Evolutionary conservation across 2,113 vertebrate genomes (phyloP), one percentile per base, ranked within the genome.

Genomic region (Camelus dromedarius): DNA sequence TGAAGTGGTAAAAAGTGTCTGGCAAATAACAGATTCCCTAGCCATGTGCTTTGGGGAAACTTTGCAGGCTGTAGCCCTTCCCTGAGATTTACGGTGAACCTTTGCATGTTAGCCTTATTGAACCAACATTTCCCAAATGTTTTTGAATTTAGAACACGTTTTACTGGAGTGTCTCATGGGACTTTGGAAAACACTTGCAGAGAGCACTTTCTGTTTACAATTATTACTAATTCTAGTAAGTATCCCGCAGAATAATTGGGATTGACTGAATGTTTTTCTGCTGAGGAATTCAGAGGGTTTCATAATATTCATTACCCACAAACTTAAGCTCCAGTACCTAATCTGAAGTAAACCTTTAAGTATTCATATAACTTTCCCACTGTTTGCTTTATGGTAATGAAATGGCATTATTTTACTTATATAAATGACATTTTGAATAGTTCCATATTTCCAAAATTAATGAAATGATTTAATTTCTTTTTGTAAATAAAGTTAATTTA

Each of bases 261-360:
- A 89, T 66, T 89, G 56, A 93, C 32, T 86, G 50, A 91, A 52
- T 82, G 24, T 67, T 93, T 86, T 89, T 90, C 32, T 87, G n/a
- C 42, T 96, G 50, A 89, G 79, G 50, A 93, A 81, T 35, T 96
- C 32, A n/a, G 10, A 30, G 10, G 73, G 54, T 96, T 96, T 96
- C 19, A 9, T 91, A 66, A 9, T 76, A 89, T 86, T 93, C 67
- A 38, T 91, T 91, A 54, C 67, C 30, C 30, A 46, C 32, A 94
- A 91, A 64, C n/a, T 91, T 87, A 83, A 95, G 64, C 42, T 89
- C 62, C 67, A 91, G 87, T 95, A 96, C 93, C 72, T 82, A 97
- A 92, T 96, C 94, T 84, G 72, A 97, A 94, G 26, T 66, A 98
- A 93, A 93, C 73, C 32, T 91, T 97, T 93, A 93, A 82, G 81